Evolutionary conservation across 2,113 vertebrate species (phyloP), one percentile per base, ranked within the genome.

Genomic region (Maccullochella peelii): DNA sequence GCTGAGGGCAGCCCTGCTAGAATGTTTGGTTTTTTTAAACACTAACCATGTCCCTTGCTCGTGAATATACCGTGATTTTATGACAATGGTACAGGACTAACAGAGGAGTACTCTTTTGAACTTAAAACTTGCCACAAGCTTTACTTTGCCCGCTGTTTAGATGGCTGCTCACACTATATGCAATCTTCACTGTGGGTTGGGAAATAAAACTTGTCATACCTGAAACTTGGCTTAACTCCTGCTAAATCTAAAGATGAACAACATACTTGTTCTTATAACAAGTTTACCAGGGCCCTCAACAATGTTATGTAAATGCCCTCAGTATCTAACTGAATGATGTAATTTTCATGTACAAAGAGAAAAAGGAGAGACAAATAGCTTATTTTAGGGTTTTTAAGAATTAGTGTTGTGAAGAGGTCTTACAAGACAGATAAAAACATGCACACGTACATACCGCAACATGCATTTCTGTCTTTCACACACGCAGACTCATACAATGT

Each of bases 401-500:
- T 14, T 44, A 4, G 14, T 47, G 44, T 47, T 47, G 44, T 16
- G 44, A 5, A 16, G 44, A 47, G 15, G 16, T 57, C n/a, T 49
- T 33, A 11, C 2, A 20, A 47, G 16, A 54, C 5, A 2, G 40
- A 74, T 74, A 10, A 33, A 66, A 52, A 33, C 33, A 76, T n/a
- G 14, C 23, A 20, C 42, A 71, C 38, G 25, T 61, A 49, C 54
- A 33, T 18, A 50, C 18, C 5, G 40, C 38, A 49, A 66, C 63
- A 63, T 38, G 10, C 58, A 59, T 47, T 44, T 58, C 42, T 27
- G 58, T 65, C 76, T 80, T 75, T 74, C 30, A 30, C 68, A 79
- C 62, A 52, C 57, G 3, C 65, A 20, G 18, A 83, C 72, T 66
- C 70, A 71, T 40, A 44, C 77, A 70, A 76, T 78, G 55, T 62